Conservation (phyloP, 1,140 invertebrate genomes). For the Phthorimaea operculella region DNA sequence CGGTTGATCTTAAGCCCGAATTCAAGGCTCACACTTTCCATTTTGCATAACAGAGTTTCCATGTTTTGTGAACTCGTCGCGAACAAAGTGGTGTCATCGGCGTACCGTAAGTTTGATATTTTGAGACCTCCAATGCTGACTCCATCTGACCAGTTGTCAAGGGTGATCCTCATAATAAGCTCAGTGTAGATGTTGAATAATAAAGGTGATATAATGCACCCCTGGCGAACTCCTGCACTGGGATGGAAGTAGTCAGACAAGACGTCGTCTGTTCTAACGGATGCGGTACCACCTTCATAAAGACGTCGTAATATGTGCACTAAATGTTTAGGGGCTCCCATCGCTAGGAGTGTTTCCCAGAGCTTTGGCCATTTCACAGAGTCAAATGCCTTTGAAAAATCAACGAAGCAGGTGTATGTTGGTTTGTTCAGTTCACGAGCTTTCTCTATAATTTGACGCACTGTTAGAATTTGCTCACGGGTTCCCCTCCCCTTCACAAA, state of each 20-base stretch:
- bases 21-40: slow-evolving; percentile 8
- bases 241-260: background rate
- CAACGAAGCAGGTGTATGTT: slow-evolving; percentile 10
- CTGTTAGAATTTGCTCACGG: slow-evolving; percentile 19
- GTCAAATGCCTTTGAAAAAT: slow-evolving; percentile 23
- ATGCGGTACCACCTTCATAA: background rate
- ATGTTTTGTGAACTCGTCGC: background rate
- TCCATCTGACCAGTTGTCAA: background rate
- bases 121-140: background rate
- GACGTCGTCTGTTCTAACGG: background rate
- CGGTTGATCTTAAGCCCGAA: too few relatives aligned
- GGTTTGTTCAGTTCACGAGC: slow-evolving; percentile 15
- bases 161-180: background rate
- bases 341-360: slow-evolving; percentile 17
- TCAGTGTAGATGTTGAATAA: slow-evolving; percentile 8
- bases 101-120: background rate
- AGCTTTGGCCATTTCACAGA: slow-evolving; percentile 21
- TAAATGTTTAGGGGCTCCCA: slow-evolving; percentile 20
- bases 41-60: background rate
- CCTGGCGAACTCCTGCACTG: slow-evolving; percentile 5
- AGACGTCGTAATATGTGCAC: background rate
- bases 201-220: slow-evolving; percentile 4
- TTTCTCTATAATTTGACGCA: slow-evolving; percentile 20
- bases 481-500: slow-evolving; percentile 21
- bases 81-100: slow-evolving; percentile 2